Evolutionary conservation across 2,888 invertebrate genomes (phyloP).

Genomic region (Elysia crispata): DNA sequence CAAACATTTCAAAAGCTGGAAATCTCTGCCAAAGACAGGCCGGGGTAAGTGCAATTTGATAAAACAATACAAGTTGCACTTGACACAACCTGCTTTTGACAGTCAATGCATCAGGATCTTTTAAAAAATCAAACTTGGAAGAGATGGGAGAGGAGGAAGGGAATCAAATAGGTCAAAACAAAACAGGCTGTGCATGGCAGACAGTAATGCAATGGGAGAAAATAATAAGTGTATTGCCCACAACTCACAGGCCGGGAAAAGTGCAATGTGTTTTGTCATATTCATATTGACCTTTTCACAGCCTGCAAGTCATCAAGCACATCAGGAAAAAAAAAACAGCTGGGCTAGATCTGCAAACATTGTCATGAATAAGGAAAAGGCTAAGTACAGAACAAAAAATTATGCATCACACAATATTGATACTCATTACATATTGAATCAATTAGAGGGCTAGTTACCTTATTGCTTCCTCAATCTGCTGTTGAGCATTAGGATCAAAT

Average conservation of each 20-base stretch:
- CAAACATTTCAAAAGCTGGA: background rate
- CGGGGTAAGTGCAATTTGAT: constrained; percentile 56
- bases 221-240: no score
- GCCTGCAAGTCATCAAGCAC: constrained; percentile 24
- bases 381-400: no score
- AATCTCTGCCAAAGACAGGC: constrained; percentile 38
- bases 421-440: no score
- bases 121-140: background rate
- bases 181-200: no score
- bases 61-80: constrained; percentile 43
- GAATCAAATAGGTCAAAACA: no score
- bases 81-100: constrained; percentile 42
- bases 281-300: constrained; percentile 49
- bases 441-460: constrained; percentile 78
- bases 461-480: constrained; percentile 96
- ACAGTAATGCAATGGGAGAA: no score
- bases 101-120: background rate
- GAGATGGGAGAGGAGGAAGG: background rate
- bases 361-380: no score
- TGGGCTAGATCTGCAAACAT: no score
- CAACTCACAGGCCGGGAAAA: constrained; percentile 52
- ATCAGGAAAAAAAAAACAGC: no score
- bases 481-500: constrained; percentile 96
- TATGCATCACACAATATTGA: no score
- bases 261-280: constrained; percentile 50